Percentiles rank a stretch among this genome's conserved stretches.
These are phyloP conservation scores for Exocentrus adspersus DNA, from an alignment of 2,888 invertebrate species.

Conservation along the genomic window DNA sequence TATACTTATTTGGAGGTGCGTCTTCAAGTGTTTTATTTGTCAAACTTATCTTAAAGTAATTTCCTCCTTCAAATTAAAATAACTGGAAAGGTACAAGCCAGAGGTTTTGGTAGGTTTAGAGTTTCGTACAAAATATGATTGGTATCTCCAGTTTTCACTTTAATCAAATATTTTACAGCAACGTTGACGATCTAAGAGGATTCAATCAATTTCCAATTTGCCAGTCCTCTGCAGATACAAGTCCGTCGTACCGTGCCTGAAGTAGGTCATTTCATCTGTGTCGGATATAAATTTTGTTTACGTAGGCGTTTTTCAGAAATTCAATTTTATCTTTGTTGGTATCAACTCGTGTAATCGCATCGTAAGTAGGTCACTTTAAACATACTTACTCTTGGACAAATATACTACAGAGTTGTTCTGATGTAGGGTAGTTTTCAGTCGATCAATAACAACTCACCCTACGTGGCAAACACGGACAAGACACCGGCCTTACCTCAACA, in stretches of 20 bases:
- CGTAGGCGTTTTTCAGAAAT: not conserved
- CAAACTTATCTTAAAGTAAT: no score
- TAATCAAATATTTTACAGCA: no score
- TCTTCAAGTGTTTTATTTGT: no score
- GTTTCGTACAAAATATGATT: no score
- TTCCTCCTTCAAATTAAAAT: no score
- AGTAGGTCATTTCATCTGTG: not conserved
- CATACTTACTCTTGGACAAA: conserved; percentile 36
- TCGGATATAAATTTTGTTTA: not conserved
- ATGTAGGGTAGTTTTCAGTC: conserved; percentile 8
- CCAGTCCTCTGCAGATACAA: no score
- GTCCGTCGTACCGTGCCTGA: no score
- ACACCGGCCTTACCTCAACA: conserved; percentile 6
- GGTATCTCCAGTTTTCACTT: no score
- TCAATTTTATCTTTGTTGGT: not conserved
- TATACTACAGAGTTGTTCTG: conserved; percentile 24
- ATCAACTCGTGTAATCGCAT: conserved; percentile 13
- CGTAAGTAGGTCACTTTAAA: conserved; percentile 40
- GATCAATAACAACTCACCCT: conserved; percentile 20
- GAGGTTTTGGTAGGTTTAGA: no score
- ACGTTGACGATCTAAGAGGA: not conserved
- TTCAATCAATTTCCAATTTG: not conserved
- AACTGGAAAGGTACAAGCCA: no score
- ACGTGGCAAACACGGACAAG: conserved; percentile 7
- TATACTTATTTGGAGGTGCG: no score